Conservation (phyloP, 2,888 invertebrate species). For the Nudaria mundana region DNA sequence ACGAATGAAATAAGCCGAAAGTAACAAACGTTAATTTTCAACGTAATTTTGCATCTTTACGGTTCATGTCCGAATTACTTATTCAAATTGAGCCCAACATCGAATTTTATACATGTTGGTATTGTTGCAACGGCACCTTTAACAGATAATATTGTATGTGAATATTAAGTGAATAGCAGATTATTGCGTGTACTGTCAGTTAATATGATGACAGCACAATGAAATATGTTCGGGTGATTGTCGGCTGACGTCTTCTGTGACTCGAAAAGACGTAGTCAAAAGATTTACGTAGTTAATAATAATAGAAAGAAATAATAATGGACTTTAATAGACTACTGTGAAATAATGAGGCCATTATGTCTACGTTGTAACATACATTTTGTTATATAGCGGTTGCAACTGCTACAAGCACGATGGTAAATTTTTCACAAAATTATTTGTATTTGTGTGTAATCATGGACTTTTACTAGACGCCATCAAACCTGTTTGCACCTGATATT, state of each 20-base stretch:
- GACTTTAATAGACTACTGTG: not conserved
- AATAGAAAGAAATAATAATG: constrained; percentile 25
- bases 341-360: not conserved
- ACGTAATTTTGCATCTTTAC: constrained; percentile 34
- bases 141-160: constrained; percentile 66
- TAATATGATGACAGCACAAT: constrained; percentile 75
- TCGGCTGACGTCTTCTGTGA: constrained; percentile 56
- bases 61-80: constrained; percentile 52
- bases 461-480: too few species aligned
- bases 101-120: constrained; percentile 50
- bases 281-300: constrained; percentile 36
- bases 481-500: too few species aligned
- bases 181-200: constrained; percentile 77
- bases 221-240: constrained; percentile 61
- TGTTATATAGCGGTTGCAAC: too few species aligned
- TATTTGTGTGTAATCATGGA: too few species aligned
- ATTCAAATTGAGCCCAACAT: constrained; percentile 53
- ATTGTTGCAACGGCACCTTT: constrained; percentile 59
- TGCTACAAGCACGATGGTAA: too few species aligned
- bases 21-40: constrained; percentile 29
- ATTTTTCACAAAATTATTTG: too few species aligned
- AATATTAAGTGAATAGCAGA: constrained; percentile 71
- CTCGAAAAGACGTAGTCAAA: constrained; percentile 50
- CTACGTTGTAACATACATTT: not conserved
- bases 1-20: constrained; percentile 41